Conservation (phyloP, 2,888 invertebrate genomes). For the Hyles lineata region DNA sequence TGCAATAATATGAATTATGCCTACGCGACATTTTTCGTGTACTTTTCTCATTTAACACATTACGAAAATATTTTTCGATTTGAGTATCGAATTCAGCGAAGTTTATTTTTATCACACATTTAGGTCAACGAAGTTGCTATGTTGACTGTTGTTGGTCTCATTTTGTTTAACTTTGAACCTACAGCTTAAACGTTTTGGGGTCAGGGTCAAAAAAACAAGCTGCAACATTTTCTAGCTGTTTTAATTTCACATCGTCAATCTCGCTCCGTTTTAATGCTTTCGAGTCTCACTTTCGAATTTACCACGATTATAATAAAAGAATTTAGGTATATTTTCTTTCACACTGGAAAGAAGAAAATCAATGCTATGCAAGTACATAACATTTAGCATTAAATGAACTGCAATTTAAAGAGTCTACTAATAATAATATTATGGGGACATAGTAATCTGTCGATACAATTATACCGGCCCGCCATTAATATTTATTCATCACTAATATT, state of each 20-base stretch:
- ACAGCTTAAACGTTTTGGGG: not conserved
- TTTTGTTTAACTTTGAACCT: not conserved
- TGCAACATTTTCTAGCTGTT: not conserved
- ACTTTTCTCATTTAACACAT: not conserved
- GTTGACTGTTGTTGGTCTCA: not conserved
- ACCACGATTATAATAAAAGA: not conserved
- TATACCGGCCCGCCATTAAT: too few relatives aligned
- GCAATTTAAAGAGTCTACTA: too few relatives aligned
- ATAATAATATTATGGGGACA: too few relatives aligned
- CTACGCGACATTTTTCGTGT: too few relatives aligned
- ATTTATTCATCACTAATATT: too few relatives aligned
- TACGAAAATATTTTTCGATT: not conserved
- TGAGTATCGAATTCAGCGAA: too few relatives aligned
- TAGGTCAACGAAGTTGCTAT: too few relatives aligned
- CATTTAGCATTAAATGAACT: too few relatives aligned
- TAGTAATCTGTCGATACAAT: too few relatives aligned
- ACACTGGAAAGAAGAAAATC: too few relatives aligned
- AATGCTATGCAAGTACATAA: too few relatives aligned
- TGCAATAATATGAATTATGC: not conserved
- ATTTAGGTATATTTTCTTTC: too few relatives aligned
- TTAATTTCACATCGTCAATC: not conserved
- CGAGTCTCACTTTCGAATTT: not conserved
- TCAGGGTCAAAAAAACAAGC: constrained; percentile 4
- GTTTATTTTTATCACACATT: constrained; percentile 3
- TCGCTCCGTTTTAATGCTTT: not conserved